Evolutionary conservation across 1,140 invertebrate species (phyloP).

Genomic region (Lepidurus couesii): DNA sequence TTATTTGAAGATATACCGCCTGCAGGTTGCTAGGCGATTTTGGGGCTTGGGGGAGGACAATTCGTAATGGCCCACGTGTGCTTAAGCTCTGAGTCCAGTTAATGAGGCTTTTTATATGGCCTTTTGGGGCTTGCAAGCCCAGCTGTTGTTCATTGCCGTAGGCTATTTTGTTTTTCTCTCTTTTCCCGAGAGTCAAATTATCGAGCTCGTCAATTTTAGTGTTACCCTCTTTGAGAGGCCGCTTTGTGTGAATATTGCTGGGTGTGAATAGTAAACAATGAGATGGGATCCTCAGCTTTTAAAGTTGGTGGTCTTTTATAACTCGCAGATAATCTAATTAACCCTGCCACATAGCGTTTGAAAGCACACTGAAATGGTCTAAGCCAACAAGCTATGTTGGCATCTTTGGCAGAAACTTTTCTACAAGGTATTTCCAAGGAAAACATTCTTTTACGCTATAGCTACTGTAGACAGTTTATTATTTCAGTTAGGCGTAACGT

Average conservation of each 20-base stretch:
- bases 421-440: neutral
- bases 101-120: neutral
- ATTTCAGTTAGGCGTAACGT: neutral
- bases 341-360: neutral
- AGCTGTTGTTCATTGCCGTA: neutral
- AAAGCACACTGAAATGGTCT: neutral
- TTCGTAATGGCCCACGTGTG: constrained; percentile 14
- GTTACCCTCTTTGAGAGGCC: neutral
- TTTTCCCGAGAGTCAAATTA: neutral
- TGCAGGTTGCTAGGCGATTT: constrained; percentile 8
- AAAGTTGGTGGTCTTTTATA: neutral
- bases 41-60: neutral
- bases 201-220: constrained; percentile 7
- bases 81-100: neutral
- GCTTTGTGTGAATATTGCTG: neutral
- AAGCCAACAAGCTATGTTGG: neutral
- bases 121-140: neutral
- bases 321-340: neutral
- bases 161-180: neutral
- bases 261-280: neutral
- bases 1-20: neutral
- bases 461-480: constrained; percentile 18
- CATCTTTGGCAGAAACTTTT: neutral
- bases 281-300: neutral
- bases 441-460: constrained; percentile 6